Conservation (phyloP, 2,888 invertebrate genomes). For the Osmoderma eremita region DNA sequence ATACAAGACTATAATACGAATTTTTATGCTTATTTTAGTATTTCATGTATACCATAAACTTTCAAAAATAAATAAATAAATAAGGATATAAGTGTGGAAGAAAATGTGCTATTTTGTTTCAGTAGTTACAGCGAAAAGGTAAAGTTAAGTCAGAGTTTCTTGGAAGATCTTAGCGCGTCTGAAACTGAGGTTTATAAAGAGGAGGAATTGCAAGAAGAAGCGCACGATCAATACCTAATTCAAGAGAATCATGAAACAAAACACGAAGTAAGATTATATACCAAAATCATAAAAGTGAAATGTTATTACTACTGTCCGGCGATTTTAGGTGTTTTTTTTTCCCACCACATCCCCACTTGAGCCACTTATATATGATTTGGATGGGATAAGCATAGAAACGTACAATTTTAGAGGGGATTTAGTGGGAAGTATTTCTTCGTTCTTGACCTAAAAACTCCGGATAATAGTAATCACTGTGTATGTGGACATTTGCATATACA, state of each 20-base stretch:
- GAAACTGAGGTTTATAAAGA: slow-evolving; percentile 54
- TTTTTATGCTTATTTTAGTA: slow-evolving; percentile 7
- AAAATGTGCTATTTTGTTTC: slow-evolving; percentile 36
- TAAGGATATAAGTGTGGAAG: neutral
- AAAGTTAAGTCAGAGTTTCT: slow-evolving; percentile 47
- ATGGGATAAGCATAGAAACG: no score
- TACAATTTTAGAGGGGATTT: no score
- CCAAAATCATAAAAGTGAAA: no score
- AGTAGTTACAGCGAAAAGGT: slow-evolving; percentile 50
- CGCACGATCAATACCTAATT: slow-evolving; percentile 44
- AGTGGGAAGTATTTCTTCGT: no score
- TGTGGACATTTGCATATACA: no score
- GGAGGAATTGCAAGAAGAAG: slow-evolving; percentile 47
- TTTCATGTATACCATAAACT: slow-evolving; percentile 17
- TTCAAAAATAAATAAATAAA: slow-evolving; percentile 4
- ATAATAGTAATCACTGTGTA: no score
- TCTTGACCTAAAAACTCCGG: no score
- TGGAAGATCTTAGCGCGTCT: slow-evolving; percentile 51
- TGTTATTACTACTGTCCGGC: no score
- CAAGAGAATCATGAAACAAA: slow-evolving; percentile 48
- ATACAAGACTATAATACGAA: neutral
- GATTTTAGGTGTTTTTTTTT: no score
- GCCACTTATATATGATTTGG: no score
- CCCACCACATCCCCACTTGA: no score
- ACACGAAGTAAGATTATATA: slow-evolving; percentile 52